Evolutionary conservation across 2,888 invertebrate species (phyloP), one percentile per base, ranked within the genome.

Genomic region (Auanema freiburgensis): DNA sequence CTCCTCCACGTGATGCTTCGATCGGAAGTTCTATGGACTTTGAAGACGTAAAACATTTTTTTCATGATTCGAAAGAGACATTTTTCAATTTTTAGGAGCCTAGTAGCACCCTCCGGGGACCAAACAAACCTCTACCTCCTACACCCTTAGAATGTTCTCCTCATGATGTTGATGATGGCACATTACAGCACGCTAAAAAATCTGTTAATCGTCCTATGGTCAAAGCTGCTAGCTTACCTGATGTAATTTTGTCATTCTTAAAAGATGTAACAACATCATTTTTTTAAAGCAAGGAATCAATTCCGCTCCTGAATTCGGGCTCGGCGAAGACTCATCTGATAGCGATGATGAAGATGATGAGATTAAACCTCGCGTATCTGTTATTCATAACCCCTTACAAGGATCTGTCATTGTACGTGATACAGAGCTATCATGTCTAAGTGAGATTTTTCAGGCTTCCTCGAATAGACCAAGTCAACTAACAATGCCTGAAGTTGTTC

Each of bases 81-180:
- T 16, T 1, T 56, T 61, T 16, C n/a, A 16, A 21, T 6, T 44
- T 52, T 5, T 41, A 63, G 59, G 64, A 64, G 23, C 59, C 50
- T n/a, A 57, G 42, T n/a, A 76, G 69, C 21, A 83, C 80, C 2
- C 66, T 81, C 25, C 69, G 79, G 0, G 81, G 80, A 12, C 93
- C 93, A 67, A 93, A 93, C 84, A 89, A 93, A 77, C 94, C 94
- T 58, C 88, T 94, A 82, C 94, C 94, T 62, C 94, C 94, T 57
- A 94, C 94, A 58, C 94, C 94, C 46, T 93, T 93, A 85, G 93
- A 94, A 59, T 71, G 70, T 52, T 73, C 77, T n/a, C 76, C 78
- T 33, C 18, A 52, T 21, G 23, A 25, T 18, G 65, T 64, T 62
- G 67, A 55, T 24, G 57, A 59, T 25, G 50, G 18, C 21, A 59